Evolutionary conservation across 2,888 invertebrate species (phyloP).

Genomic region (Campopleginae sp.): DNA sequence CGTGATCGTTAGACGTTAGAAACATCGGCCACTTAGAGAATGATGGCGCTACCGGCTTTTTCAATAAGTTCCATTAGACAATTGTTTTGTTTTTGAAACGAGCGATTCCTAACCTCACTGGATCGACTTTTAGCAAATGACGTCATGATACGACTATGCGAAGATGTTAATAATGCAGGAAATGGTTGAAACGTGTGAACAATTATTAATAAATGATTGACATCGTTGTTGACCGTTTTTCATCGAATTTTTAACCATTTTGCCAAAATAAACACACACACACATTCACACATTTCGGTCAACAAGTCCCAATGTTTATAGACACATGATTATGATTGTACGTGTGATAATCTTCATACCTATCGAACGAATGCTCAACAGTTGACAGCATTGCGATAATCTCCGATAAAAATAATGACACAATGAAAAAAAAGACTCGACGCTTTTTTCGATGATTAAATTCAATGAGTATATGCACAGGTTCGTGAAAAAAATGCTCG

Average conservation of each 20-base stretch:
- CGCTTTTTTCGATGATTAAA: neutral
- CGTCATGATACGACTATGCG: neutral
- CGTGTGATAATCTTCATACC: slow-evolving; percentile 54
- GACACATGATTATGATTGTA: slow-evolving; percentile 2
- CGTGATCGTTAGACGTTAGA: slow-evolving; percentile 1
- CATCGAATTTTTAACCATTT: neutral
- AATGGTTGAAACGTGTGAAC: neutral
- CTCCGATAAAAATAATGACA: slow-evolving; percentile 32
- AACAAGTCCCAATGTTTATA: slow-evolving; percentile 3
- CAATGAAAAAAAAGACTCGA: neutral
- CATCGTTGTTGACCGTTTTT: neutral
- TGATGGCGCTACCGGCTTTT: neutral
- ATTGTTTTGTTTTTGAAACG: neutral
- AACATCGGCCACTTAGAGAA: neutral
- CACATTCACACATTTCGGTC: neutral
- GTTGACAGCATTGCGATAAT: slow-evolving; percentile 47
- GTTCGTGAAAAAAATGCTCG: slow-evolving; percentile 3
- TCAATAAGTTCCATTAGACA: neutral
- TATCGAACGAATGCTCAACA: slow-evolving; percentile 33
- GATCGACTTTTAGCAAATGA: neutral
- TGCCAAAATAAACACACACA: neutral
- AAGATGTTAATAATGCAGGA: neutral
- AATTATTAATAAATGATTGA: neutral
- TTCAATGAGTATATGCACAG: neutral
- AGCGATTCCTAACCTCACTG: slow-evolving; percentile 15